Conservation (phyloP, 2,797 vertebrate genomes). For the Tragelaphus eurycerus region DNA sequence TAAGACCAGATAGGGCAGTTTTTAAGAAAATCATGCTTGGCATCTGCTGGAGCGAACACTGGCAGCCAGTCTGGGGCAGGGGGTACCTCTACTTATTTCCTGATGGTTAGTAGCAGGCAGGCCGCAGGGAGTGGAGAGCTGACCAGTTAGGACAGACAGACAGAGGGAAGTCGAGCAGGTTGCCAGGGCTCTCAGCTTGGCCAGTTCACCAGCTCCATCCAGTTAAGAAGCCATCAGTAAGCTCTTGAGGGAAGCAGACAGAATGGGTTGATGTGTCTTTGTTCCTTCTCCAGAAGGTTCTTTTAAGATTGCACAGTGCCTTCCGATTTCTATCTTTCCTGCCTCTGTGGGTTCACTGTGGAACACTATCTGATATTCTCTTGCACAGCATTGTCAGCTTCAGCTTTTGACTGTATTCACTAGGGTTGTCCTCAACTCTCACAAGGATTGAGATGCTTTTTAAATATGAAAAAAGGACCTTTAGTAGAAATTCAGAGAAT, state of each 20-base stretch:
- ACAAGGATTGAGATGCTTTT: not conserved
- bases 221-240: not conserved
- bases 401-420: not conserved
- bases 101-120: not conserved
- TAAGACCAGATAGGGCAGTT: not conserved
- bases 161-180: not conserved
- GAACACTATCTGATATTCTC: not conserved
- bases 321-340: not conserved
- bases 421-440: not conserved
- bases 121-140: not conserved
- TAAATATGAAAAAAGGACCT: not conserved
- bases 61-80: not conserved
- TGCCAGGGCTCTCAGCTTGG: rapidly evolving
- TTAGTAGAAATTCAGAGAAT: not conserved
- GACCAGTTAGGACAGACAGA: not conserved
- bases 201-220: not conserved
- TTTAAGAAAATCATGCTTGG: not conserved
- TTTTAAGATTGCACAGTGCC: not conserved
- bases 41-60: not conserved
- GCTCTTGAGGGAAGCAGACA: not conserved
- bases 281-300: not conserved
- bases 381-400: not conserved
- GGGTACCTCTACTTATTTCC: not conserved
- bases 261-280: not conserved
- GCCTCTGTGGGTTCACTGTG: not conserved